Evolutionary conservation across 35 echinoderm and acorn worm genomes (phyloP).

Genomic region (Ophioderma brevispina): DNA sequence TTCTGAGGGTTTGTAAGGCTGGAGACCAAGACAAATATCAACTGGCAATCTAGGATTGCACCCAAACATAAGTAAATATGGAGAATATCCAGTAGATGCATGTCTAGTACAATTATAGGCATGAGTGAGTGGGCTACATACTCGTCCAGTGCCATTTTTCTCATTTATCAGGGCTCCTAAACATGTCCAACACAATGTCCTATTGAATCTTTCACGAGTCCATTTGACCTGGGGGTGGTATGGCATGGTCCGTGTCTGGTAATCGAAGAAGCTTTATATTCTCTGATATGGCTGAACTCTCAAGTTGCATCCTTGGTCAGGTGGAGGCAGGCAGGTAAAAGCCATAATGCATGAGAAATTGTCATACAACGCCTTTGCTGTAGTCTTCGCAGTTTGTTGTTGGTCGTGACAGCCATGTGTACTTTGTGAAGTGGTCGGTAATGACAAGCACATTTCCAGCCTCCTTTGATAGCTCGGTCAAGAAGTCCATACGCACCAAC

Average conservation of each 20-base stretch:
- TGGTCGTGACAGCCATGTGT: background rate
- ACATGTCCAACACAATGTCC: slow-evolving; percentile 64
- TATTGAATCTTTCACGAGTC: slow-evolving; percentile 49
- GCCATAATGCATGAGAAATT: too few species aligned
- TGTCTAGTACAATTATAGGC: slow-evolving; percentile 53
- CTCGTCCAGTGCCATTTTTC: slow-evolving; percentile 38
- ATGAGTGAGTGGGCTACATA: background rate
- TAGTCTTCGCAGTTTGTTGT: too few species aligned
- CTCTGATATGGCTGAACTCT: slow-evolving; percentile 42
- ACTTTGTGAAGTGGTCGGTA: slow-evolving; percentile 47
- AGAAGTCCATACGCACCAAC: slow-evolving; percentile 19
- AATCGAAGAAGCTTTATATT: slow-evolving; percentile 30
- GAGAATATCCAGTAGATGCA: slow-evolving; percentile 43
- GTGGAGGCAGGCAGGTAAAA: too few species aligned
- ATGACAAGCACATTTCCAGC: background rate
- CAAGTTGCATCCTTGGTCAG: slow-evolving; percentile 58
- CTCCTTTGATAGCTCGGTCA: background rate
- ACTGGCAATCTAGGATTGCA: slow-evolving; percentile 25
- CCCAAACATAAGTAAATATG: slow-evolving; percentile 60
- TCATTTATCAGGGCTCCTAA: slow-evolving; percentile 41
- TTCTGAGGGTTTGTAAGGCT: too few species aligned
- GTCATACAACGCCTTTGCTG: too few species aligned
- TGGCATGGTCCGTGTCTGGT: slow-evolving; percentile 46
- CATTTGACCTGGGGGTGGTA: slow-evolving; percentile 64
- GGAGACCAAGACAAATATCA: background rate